A percentile compares a stretch with the other conserved stretches of the same genome.
phyloP scores from a whole-genome alignment of 2,797 vertebrate species.

The Thalassophryne amazonica region DNA sequence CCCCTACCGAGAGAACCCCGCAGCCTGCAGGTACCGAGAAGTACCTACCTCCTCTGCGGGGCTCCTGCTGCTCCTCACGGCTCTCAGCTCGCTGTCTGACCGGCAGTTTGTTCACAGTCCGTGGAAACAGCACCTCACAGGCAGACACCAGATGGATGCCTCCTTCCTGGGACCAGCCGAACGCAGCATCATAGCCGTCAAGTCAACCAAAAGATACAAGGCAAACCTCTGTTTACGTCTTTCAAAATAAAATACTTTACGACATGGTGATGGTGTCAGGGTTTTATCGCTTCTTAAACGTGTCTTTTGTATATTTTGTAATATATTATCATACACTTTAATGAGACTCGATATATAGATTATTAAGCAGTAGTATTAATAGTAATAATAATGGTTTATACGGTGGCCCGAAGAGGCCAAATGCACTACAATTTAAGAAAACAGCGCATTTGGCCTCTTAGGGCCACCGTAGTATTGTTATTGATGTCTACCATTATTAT shows the following conservation, averaged over 20 bases:
- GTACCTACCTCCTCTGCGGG: constrained; percentile 57
- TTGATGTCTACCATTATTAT: too few species aligned
- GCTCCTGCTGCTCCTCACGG: constrained; percentile 38
- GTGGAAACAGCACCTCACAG: constrained; percentile 55
- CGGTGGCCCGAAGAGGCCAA: too few species aligned
- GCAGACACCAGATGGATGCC: constrained; percentile 71
- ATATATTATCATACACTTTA: too few species aligned
- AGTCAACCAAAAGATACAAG: neutral
- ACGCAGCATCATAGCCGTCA: constrained; percentile 60
- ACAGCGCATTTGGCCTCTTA: too few species aligned
- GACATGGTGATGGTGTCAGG: too few species aligned
- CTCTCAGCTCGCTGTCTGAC: constrained; percentile 42
- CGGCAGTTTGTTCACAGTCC: constrained; percentile 46
- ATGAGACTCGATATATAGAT: too few species aligned
- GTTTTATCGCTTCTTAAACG: too few species aligned
- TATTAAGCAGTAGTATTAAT: too few species aligned
- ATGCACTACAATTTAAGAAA: too few species aligned
- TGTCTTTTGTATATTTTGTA: too few species aligned
- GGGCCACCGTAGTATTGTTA: too few species aligned
- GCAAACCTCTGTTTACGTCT: neutral
- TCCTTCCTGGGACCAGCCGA: constrained; percentile 65
- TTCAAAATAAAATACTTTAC: constrained; percentile 56
- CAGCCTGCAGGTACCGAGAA: neutral
- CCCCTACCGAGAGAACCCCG: neutral
- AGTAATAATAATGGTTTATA: too few species aligned